These are phyloP conservation scores for Passer montanus DNA, from an alignment of 2,113 vertebrate species.

Conservation along the genomic window DNA sequence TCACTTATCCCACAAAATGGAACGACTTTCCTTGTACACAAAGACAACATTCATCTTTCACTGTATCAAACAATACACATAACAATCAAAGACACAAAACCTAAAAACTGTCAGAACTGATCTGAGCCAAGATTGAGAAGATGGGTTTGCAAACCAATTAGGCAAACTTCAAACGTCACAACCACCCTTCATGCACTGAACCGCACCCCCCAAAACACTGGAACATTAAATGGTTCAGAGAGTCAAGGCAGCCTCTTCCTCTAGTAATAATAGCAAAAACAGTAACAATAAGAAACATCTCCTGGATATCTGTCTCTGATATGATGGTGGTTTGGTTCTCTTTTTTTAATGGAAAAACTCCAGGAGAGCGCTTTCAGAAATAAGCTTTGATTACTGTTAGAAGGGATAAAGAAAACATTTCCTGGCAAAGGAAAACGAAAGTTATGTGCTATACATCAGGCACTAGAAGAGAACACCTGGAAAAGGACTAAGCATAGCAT, in stretches of 20 bases:
- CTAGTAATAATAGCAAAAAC: neutral
- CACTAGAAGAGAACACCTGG: neutral
- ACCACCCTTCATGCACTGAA: slow-evolving; percentile 11
- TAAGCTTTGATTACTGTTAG: neutral
- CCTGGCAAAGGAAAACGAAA: neutral
- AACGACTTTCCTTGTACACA: neutral
- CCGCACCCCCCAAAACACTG: neutral
- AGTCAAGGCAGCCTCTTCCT: neutral
- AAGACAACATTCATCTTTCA: neutral
- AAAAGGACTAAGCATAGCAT: neutral
- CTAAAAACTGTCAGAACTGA: neutral
- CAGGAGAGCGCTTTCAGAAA: neutral
- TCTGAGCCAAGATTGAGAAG: neutral
- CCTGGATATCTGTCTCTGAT: neutral
- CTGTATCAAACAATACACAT: neutral
- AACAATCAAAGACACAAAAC: neutral
- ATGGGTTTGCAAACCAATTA: slow-evolving; percentile 2
- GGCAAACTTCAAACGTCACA: slow-evolving; percentile 17
- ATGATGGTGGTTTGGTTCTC: neutral
- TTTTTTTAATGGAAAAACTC: neutral
- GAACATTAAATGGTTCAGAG: neutral
- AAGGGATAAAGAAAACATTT: neutral
- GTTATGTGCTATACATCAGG: neutral
- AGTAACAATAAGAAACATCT: neutral
- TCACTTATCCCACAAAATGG: neutral